These are phyloP conservation scores for Drosophila pallidifrons DNA, from an alignment of 1,140 invertebrate genomes.

Conservation along the genomic window DNA sequence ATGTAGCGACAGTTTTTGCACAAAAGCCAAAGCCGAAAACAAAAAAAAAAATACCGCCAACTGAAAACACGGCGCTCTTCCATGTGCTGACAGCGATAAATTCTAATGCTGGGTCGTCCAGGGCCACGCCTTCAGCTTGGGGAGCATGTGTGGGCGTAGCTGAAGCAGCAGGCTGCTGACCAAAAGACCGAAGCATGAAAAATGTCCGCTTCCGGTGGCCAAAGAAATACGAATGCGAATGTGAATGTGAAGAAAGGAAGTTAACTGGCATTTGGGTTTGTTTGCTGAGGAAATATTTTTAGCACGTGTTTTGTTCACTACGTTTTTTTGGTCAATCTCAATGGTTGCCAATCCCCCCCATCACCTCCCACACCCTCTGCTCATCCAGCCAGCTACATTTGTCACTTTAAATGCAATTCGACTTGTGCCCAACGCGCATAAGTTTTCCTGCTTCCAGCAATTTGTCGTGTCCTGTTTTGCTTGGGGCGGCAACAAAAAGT, in stretches of 20 bases:
- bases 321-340: slow-evolving; percentile 19
- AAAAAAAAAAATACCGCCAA: slow-evolving; percentile 30
- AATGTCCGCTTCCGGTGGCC: slow-evolving; percentile 60
- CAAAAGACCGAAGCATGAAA: slow-evolving; percentile 74
- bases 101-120: slow-evolving; percentile 73
- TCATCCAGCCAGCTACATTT: slow-evolving; percentile 55
- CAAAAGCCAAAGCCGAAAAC: slow-evolving; percentile 29
- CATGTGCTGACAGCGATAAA: slow-evolving; percentile 81
- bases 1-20: slow-evolving; percentile 57
- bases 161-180: slow-evolving; percentile 17
- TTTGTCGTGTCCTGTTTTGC: slow-evolving; percentile 74
- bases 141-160: slow-evolving; percentile 31
- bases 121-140: slow-evolving; percentile 48
- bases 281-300: slow-evolving; percentile 77
- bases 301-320: slow-evolving; percentile 68
- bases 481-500: slow-evolving; percentile 17
- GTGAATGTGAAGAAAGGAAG: slow-evolving; percentile 52
- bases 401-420: slow-evolving; percentile 82
- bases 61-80: slow-evolving; percentile 35
- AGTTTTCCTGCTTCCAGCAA: slow-evolving; percentile 69
- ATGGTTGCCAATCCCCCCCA: background rate
- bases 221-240: slow-evolving; percentile 18
- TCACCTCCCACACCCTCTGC: background rate
- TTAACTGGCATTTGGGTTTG: slow-evolving; percentile 76
- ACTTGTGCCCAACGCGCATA: slow-evolving; percentile 80